Percentiles rank a stretch among this genome's conserved stretches.
Evolutionary conservation across 2,113 vertebrate species (phyloP).

Genomic region (Turdus rufiventris): DNA sequence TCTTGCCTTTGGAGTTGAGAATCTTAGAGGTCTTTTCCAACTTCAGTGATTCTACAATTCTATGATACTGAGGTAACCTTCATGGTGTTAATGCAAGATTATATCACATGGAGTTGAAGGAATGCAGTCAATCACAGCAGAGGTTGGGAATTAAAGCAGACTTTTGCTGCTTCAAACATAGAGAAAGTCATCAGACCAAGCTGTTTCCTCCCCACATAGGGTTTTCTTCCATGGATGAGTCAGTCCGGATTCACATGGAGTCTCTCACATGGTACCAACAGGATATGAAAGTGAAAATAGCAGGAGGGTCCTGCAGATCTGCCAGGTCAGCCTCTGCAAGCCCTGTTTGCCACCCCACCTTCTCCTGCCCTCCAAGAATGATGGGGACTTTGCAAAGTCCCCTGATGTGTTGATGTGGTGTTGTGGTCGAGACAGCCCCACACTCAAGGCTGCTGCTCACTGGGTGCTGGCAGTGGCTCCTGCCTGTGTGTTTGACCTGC

Average conservation of each 20-base stretch:
- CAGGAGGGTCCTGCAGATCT: background rate
- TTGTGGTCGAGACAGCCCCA: background rate
- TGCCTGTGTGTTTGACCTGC: background rate
- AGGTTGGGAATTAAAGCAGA: background rate
- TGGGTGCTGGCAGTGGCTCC: background rate
- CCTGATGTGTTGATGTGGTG: background rate
- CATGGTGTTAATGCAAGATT: accelerated
- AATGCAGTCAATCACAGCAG: background rate
- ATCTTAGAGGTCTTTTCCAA: background rate
- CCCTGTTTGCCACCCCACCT: background rate
- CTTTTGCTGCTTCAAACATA: background rate
- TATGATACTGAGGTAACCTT: background rate
- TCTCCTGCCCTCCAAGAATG: background rate
- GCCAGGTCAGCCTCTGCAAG: background rate
- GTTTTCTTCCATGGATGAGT: background rate
- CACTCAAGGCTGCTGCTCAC: accelerated
- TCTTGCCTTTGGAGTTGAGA: background rate
- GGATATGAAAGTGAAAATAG: background rate
- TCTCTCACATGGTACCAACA: background rate
- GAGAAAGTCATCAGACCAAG: background rate
- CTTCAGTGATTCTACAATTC: background rate
- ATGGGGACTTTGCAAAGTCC: background rate
- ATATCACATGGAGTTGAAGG: accelerated
- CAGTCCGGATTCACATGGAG: background rate
- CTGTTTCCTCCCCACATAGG: background rate